Evolutionary conservation across 2,797 vertebrate species (phyloP), one percentile per base, ranked within the genome.

Genomic region (Arvicola amphibius): DNA sequence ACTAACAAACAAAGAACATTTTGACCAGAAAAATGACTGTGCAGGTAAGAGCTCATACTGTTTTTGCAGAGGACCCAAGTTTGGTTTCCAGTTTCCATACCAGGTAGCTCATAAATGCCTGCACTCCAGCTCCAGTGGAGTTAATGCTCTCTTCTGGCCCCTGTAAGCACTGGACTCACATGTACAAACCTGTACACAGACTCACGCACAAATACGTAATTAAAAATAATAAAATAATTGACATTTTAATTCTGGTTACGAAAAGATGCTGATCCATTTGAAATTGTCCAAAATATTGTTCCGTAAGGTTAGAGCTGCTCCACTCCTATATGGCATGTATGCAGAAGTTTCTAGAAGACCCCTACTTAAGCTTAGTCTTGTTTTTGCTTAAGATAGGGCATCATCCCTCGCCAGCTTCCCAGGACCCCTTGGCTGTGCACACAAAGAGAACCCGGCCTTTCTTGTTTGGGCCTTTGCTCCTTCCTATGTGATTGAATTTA

Each of bases 401-500:
- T 65, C 92, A 76, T 94, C 59, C 19, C 43, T 83, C 43, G 6
- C 2, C 40, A 91, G 89, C 95, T 95, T 96, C 95, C 96, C 96
- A 97, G 96, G 97, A 91, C 94, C 94, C 89, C 65, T 89, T 94
- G 96, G 92, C 93, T 87, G n/a, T 29, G 32, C 85, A 59, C 92
- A 96, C 95, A 97, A 94, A 96, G 93, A 94, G 93, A 84, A 81
- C 69, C 67, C 2, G 5, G 88, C 93, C 95, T 96, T 95, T 97
- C 96, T 97, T 94, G 92, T 96, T 97, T 94, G 94, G 92, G 71
- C 65, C 87, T 96, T 84, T 85, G 92, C 94, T 94, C 87, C 79
- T 97, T 97, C 97, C 96, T 96, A 94, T 96, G 92, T 89, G 86
- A 97, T 77, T 97, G 97, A 97, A 93, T 96, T 92, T 81, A 93